Evolutionary conservation across 1,140 invertebrate genomes (phyloP).

Genomic region (Heliothis subflexa): DNA sequence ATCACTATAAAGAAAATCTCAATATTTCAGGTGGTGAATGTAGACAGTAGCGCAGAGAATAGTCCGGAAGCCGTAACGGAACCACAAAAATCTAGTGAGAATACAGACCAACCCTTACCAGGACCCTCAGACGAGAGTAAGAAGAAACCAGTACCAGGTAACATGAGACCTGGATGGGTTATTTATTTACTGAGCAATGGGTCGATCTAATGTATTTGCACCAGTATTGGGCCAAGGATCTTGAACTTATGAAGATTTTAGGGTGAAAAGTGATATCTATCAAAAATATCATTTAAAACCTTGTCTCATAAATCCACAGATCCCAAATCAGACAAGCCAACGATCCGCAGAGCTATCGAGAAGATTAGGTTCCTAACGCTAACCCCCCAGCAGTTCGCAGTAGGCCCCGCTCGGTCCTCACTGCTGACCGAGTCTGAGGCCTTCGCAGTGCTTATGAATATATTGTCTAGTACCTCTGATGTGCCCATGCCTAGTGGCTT

Average conservation of each 20-base stretch:
- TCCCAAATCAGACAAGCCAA: conserved; percentile 58
- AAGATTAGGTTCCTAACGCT: conserved; percentile 90
- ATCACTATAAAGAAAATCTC: background rate
- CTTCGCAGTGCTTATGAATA: conserved; percentile 93
- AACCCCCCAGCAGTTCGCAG: conserved; percentile 92
- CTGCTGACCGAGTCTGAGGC: conserved; percentile 91
- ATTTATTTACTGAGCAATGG: too few relatives aligned
- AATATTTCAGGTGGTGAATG: conserved; percentile 68
- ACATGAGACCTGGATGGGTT: background rate
- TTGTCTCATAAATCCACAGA: conserved; percentile 42
- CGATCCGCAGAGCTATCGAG: conserved; percentile 86
- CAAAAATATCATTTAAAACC: too few relatives aligned
- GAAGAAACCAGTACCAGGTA: conserved; percentile 35
- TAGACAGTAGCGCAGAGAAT: conserved; percentile 79
- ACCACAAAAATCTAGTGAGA: conserved; percentile 49
- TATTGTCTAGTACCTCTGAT: conserved; percentile 88
- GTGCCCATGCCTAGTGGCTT: conserved; percentile 91
- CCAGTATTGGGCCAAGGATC: too few relatives aligned
- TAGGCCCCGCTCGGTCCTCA: conserved; percentile 90
- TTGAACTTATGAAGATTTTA: too few relatives aligned
- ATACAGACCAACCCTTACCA: conserved; percentile 38
- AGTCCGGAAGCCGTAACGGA: conserved; percentile 68
- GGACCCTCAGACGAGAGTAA: conserved; percentile 48
- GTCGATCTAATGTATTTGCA: too few relatives aligned
- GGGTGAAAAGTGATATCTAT: too few relatives aligned